Conservation (phyloP, 2,797 vertebrate species). For the Sternotherus odoratus region DNA sequence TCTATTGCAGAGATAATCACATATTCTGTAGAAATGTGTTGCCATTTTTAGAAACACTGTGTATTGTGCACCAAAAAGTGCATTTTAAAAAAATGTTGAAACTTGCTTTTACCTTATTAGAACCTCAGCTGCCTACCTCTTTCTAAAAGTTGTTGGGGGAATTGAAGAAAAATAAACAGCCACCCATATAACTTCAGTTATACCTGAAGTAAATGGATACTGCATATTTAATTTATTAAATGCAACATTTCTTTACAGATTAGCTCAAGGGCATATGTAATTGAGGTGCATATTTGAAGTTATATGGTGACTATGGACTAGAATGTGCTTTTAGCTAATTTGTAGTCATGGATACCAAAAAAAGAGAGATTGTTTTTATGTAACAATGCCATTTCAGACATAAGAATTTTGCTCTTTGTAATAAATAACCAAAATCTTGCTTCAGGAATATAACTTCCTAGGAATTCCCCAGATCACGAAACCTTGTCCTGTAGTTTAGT, state of each 20-base stretch:
- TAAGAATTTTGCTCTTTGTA: background rate
- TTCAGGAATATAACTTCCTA: background rate
- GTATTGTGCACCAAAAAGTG: background rate
- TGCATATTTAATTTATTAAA: background rate
- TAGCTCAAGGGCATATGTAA: background rate
- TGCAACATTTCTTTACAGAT: background rate
- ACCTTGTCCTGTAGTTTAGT: accelerated
- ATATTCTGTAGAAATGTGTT: background rate
- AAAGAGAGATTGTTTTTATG: slow-evolving; percentile 34
- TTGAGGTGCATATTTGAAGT: slow-evolving; percentile 14
- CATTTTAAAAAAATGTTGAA: background rate
- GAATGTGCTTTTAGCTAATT: slow-evolving; percentile 7
- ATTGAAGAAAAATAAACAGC: background rate
- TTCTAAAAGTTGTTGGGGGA: background rate
- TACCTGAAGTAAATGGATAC: background rate
- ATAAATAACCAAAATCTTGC: background rate
- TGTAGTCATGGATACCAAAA: slow-evolving; percentile 66
- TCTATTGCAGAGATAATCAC: slow-evolving; percentile 44
- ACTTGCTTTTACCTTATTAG: background rate
- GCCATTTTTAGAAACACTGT: slow-evolving; percentile 26
- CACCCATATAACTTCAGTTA: background rate
- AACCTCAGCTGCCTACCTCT: background rate
- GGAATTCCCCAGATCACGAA: accelerated
- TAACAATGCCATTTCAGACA: background rate
- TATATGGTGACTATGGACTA: slow-evolving; percentile 33